Base-by-base conservation (phyloP, 2,113 vertebrate genomes). In the Motacilla tschutschensis region DNA sequence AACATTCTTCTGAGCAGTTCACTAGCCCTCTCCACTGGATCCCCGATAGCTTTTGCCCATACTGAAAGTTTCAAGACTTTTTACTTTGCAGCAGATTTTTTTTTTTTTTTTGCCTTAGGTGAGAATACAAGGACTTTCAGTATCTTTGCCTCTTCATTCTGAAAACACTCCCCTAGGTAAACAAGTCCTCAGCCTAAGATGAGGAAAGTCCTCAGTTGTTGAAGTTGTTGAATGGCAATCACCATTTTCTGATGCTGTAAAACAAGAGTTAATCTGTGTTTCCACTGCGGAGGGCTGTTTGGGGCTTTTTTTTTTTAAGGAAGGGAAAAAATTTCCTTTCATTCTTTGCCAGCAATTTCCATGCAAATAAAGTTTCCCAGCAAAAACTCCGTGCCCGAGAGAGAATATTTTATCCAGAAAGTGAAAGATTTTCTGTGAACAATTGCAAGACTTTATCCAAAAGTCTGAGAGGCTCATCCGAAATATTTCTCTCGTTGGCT, bases 301-400 rank as follows among this genome's bases (percentile, higher is more conserved):
- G 40, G 24, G 48, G 9, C 7, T 16, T 31, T 43, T 63, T 76
- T 88, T 78, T 79, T 70, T 35, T 54, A 20, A 54, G n/a, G 18
- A 55, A 51, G 19, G 40, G 3, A 3, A 74, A 77, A 87, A 76
- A 82, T 90, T 51, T 88, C 87, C 67, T 95, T 95, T 94, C 81
- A 93, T 95, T 94, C 78, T 90, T 84, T 86, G 92, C 92, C 94
- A 95, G 81, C 74, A 70, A 93, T 93, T 93, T 93, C 92, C 86
- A 90, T 88, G 91, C 89, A 90, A 95, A 93, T 93, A 84, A 62
- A 81, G 83, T 93, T 95, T 94, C 86, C 92, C 92, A 93, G 58
- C 33, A 67, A 91, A 93, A 93, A 72, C 41, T 73, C 54, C 3
- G 66, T 91, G 71, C 63, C 75, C 70, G 11, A 85, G 53, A 40